Percentiles rank a stretch among this genome's conserved stretches.
Conservation (phyloP, 2,797 vertebrate species). For the Spondyliosoma cantharus region DNA sequence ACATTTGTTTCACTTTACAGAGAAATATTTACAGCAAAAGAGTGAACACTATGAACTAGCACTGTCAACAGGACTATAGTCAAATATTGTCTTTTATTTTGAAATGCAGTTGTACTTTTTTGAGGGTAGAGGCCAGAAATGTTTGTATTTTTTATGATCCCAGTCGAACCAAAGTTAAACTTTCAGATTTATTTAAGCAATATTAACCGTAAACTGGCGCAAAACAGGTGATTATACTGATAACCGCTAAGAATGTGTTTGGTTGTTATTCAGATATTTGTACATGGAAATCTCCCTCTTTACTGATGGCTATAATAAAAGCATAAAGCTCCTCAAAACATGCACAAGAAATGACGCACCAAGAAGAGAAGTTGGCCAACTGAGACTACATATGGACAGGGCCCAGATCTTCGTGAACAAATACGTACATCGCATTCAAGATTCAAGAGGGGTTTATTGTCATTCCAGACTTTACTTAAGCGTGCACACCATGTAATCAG, state of each 20-base stretch:
- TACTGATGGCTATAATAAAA: neutral
- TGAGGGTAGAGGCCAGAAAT: neutral
- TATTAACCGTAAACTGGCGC: neutral
- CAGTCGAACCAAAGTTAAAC: neutral
- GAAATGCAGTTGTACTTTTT: neutral
- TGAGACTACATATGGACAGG: neutral
- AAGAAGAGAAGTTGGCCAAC: neutral
- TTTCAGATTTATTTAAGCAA: neutral
- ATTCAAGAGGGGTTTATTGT: too few relatives aligned
- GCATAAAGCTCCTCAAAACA: neutral
- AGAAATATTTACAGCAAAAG: neutral
- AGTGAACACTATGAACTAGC: neutral
- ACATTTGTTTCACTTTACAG: neutral
- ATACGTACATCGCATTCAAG: neutral
- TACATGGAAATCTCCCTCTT: neutral
- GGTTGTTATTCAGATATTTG: constrained; percentile 16
- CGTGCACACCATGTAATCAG: too few relatives aligned
- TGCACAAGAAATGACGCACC: neutral
- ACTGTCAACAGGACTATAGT: neutral
- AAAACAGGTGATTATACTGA: neutral
- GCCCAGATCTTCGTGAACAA: neutral
- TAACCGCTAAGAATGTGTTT: neutral
- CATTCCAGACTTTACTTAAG: too few relatives aligned
- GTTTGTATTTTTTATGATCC: too few relatives aligned
- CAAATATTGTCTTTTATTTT: constrained; percentile 3